Percentiles rank a stretch among this genome's conserved stretches.
phyloP scores from a whole-genome alignment of 2,113 vertebrate genomes.

The Myotis davidii region DNA sequence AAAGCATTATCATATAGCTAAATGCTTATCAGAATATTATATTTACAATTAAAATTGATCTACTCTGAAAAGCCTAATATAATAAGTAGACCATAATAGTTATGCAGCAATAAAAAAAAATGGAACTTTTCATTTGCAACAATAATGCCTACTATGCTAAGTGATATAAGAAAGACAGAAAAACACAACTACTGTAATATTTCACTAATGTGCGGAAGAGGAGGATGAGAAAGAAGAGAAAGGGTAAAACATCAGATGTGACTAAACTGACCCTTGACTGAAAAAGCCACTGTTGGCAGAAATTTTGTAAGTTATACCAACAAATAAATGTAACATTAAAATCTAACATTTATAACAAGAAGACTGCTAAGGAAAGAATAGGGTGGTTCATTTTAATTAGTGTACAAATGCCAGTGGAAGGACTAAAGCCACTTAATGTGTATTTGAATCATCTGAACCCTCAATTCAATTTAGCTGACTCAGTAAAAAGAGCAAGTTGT shows the following conservation, averaged over 20 bases:
- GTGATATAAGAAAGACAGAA: background rate
- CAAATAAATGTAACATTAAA: background rate
- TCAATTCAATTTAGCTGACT: background rate
- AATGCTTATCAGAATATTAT: background rate
- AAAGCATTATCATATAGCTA: background rate
- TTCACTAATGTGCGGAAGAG: background rate
- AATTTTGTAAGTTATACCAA: background rate
- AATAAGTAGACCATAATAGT: background rate
- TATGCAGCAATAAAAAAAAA: background rate
- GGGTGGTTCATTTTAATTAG: background rate
- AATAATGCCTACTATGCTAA: background rate
- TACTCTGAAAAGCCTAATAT: background rate
- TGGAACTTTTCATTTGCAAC: background rate
- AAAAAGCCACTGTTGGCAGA: background rate
- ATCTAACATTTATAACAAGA: background rate
- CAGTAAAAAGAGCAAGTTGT: background rate
- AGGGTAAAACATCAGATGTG: accelerated
- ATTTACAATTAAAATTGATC: background rate
- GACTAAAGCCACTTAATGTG: background rate
- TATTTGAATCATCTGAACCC: background rate
- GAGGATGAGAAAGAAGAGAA: background rate
- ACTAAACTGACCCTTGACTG: background rate
- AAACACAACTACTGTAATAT: background rate
- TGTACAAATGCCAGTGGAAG: background rate
- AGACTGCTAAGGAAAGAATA: background rate